phyloP scores from a whole-genome alignment of 2,113 vertebrate genomes.

The Caracal caracal region DNA sequence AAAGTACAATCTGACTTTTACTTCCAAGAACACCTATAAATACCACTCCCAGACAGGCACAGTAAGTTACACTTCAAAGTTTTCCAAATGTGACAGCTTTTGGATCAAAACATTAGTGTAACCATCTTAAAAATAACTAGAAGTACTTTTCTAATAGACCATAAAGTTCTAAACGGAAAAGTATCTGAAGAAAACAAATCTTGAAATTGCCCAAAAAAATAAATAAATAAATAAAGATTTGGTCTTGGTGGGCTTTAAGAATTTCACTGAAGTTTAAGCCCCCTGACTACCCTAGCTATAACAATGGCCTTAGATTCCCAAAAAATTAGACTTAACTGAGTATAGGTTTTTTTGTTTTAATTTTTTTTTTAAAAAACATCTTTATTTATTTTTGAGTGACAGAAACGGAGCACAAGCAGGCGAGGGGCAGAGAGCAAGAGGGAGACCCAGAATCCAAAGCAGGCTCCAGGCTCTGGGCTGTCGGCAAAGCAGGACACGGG shows the following conservation, averaged over 20 bases:
- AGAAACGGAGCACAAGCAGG: too few relatives aligned
- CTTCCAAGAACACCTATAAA: slow-evolving; percentile 22
- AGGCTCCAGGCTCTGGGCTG: too few relatives aligned
- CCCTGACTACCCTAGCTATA: neutral
- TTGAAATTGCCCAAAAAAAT: slow-evolving; percentile 6
- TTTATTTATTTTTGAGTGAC: too few relatives aligned
- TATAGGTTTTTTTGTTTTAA: neutral
- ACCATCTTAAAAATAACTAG: slow-evolving; percentile 19
- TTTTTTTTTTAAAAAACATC: too few relatives aligned
- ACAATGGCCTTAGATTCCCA: neutral
- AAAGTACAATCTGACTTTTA: slow-evolving; percentile 34
- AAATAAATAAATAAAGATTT: neutral
- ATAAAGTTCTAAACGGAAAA: neutral
- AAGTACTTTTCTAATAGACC: slow-evolving; percentile 17
- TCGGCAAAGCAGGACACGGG: too few relatives aligned
- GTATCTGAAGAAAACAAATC: slow-evolving; percentile 10
- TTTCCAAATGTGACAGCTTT: slow-evolving; percentile 49
- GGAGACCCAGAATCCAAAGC: too few relatives aligned
- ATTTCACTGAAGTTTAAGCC: neutral
- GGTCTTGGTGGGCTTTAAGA: neutral
- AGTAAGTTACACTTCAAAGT: neutral
- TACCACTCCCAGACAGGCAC: neutral
- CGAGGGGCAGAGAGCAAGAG: too few relatives aligned
- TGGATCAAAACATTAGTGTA: slow-evolving; percentile 5
- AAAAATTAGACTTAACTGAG: slow-evolving; percentile 26